Conservation (phyloP, 2,888 invertebrate genomes). For the Neria commutata region DNA sequence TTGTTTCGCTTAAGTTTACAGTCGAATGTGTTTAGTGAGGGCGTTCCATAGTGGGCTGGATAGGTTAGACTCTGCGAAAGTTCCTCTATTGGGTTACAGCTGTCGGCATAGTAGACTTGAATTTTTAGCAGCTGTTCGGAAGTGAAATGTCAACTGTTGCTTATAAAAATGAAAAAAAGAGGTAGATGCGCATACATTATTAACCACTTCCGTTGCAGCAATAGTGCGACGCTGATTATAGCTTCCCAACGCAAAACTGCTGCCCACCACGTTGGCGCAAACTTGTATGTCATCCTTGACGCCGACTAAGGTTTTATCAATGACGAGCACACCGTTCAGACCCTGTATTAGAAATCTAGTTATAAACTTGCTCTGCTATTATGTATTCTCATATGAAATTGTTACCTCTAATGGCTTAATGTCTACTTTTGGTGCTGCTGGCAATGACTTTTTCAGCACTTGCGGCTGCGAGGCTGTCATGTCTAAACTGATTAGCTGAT, state of each 20-base stretch:
- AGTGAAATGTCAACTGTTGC: background rate
- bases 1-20: constrained; percentile 65
- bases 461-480: constrained; percentile 65
- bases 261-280: constrained; percentile 55
- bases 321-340: constrained; percentile 59
- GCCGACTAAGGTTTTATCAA: constrained; percentile 52
- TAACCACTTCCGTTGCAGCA: constrained; percentile 57
- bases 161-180: too few species aligned
- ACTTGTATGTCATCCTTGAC: constrained; percentile 57
- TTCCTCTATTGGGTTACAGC: constrained; percentile 62
- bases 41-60: constrained; percentile 52
- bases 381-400: background rate
- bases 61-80: constrained; percentile 59
- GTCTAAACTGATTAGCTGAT: constrained; percentile 69
- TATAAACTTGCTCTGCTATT: background rate
- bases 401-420: constrained; percentile 47
- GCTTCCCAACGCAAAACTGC: constrained; percentile 47
- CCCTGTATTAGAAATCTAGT: constrained; percentile 39
- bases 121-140: constrained; percentile 47
- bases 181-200: constrained; percentile 62
- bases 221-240: constrained; percentile 58
- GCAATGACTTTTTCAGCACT: constrained; percentile 63
- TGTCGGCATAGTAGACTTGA: constrained; percentile 58
- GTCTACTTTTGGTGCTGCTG: constrained; percentile 49
- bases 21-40: constrained; percentile 62